These are phyloP conservation scores for Notolabrus celidotus DNA, from an alignment of 2,797 vertebrate genomes.

Conservation along the genomic window DNA sequence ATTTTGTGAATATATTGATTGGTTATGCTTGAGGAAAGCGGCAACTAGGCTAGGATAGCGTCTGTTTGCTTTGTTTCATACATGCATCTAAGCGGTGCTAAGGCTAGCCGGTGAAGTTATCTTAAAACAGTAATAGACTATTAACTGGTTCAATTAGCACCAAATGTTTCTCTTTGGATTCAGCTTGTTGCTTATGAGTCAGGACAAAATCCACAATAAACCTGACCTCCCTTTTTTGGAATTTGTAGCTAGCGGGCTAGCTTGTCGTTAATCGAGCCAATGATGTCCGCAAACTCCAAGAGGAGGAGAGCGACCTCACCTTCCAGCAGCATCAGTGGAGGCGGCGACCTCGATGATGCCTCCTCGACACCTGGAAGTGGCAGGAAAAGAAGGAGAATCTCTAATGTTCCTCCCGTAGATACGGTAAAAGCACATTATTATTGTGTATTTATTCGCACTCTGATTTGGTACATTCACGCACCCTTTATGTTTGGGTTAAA, in stretches of 20 bases:
- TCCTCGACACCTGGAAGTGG: slow-evolving; percentile 91
- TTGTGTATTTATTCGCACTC: not conserved
- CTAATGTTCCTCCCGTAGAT: slow-evolving; percentile 93
- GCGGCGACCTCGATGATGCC: slow-evolving; percentile 94
- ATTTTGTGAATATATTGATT: not conserved
- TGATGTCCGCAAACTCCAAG: slow-evolving; percentile 93
- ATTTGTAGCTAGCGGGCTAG: slow-evolving; percentile 60
- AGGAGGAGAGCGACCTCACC: slow-evolving; percentile 97
- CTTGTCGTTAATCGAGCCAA: slow-evolving; percentile 45
- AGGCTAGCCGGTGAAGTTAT: slow-evolving; percentile 22
- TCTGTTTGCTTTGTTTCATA: slow-evolving; percentile 72
- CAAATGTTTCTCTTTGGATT: rapidly evolving
- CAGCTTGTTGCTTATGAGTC: not conserved
- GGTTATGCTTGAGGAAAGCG: slow-evolving; percentile 11
- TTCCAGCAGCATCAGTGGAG: slow-evolving; percentile 94
- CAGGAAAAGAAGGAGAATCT: slow-evolving; percentile 91
- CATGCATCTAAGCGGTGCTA: slow-evolving; percentile 30
- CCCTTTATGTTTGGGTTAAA: not conserved
- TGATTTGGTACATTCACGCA: not conserved
- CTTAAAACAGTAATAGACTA: not conserved
- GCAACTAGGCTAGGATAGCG: slow-evolving; percentile 14
- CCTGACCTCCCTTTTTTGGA: not conserved
- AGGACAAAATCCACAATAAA: rapidly evolving
- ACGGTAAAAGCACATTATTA: slow-evolving; percentile 83
- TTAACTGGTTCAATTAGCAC: not conserved